phyloP scores from a whole-genome alignment of 37 sponge, comb jelly and placozoan species.

The Ianthella basta region DNA sequence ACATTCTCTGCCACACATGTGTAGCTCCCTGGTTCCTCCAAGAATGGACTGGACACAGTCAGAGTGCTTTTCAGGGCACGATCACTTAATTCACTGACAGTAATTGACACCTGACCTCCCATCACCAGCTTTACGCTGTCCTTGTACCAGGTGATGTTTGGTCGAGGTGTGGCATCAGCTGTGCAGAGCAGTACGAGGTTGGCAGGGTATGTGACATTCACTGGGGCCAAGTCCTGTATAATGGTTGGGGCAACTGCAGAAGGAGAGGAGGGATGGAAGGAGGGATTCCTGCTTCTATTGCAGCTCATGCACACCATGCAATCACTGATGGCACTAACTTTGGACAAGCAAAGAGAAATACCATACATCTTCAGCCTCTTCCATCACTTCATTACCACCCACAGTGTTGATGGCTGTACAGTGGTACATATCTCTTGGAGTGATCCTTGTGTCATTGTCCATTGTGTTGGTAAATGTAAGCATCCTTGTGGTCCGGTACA shows the following conservation, averaged over 20 bases:
- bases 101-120: constrained; percentile 2
- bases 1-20: constrained; percentile 51
- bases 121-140: constrained; percentile 12
- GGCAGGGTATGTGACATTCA: background rate
- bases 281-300: background rate
- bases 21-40: constrained; percentile 44
- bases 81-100: background rate
- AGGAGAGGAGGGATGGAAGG: background rate
- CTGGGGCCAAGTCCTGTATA: background rate
- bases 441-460: no score
- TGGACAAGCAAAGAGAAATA: constrained; percentile 44
- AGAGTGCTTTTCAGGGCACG: constrained; percentile 2
- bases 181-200: constrained; percentile 35
- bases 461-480: no score
- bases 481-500: no score
- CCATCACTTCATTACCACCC: constrained; percentile 17
- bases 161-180: constrained; percentile 55
- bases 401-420: constrained; percentile 37
- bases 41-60: background rate
- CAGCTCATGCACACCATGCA: background rate
- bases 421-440: constrained; percentile 9
- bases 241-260: constrained; percentile 46
- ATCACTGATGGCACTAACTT: constrained; percentile 39
- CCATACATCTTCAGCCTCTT: background rate
- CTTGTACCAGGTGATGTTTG: constrained; percentile 64